A percentile compares a stretch with the other conserved stretches of the same genome.
Evolutionary conservation across 2,797 vertebrate species (phyloP).

Genomic region (Notolepis coatsorum): DNA sequence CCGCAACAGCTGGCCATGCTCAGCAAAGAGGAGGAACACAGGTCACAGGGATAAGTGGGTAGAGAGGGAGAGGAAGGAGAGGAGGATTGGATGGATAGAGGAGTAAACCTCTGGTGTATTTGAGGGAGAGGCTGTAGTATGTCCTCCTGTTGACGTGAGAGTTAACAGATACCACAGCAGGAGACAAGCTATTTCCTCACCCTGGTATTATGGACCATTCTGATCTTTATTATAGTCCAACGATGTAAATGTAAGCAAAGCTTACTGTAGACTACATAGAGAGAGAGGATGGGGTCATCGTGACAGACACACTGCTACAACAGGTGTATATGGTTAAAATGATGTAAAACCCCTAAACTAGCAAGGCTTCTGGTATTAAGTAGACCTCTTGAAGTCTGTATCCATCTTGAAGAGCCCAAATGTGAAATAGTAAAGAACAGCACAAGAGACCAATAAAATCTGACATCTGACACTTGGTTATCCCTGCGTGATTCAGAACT

Average conservation of each 20-base stretch:
- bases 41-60: conserved; percentile 15
- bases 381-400: not conserved
- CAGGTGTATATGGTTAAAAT: not conserved
- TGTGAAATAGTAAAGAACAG: not conserved
- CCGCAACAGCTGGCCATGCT: conserved; percentile 45
- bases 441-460: not conserved
- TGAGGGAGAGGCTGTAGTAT: conserved; percentile 22
- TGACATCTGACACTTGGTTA: not conserved
- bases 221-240: conserved; percentile 20
- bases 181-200: conserved; percentile 20
- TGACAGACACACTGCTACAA: conserved; percentile 7
- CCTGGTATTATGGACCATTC: conserved; percentile 1
- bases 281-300: not conserved
- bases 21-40: conserved; percentile 7
- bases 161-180: conserved; percentile 41
- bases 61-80: conserved; percentile 9
- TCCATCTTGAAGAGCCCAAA: too few species aligned
- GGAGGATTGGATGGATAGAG: conserved; percentile 19
- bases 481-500: too few species aligned
- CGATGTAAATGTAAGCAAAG: conserved; percentile 1
- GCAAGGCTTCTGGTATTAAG: not conserved
- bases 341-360: conserved; percentile 10
- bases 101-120: conserved; percentile 28
- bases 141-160: conserved; percentile 48
- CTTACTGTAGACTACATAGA: not conserved